Evolutionary conservation across 2,797 vertebrate genomes (phyloP).

Genomic region (Novumbra hubbsi): DNA sequence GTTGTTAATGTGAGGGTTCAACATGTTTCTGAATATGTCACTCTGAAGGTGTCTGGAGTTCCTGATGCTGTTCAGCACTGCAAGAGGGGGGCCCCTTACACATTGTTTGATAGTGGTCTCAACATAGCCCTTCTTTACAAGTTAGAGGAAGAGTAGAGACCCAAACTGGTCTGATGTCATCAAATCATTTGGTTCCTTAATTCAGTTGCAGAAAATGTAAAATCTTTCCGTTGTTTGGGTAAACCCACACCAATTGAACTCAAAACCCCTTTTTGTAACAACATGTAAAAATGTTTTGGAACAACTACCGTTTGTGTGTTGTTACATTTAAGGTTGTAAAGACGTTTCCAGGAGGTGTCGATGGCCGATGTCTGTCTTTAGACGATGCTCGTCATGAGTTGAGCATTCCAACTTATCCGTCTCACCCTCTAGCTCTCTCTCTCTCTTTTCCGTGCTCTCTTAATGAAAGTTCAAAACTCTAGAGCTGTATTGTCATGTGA

Average conservation of each 20-base stretch:
- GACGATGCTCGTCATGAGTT: not conserved
- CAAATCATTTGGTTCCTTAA: not conserved
- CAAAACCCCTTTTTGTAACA: not conserved
- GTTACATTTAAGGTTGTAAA: not conserved
- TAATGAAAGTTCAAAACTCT: too few relatives aligned
- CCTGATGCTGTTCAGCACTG: slow-evolving; percentile 65
- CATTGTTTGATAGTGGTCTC: slow-evolving; percentile 77
- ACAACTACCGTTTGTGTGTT: not conserved
- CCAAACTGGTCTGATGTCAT: slow-evolving; percentile 43
- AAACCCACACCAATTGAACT: not conserved
- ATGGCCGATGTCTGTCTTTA: not conserved
- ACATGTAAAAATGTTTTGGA: not conserved
- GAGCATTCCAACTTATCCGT: not conserved
- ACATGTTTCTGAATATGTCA: slow-evolving; percentile 78
- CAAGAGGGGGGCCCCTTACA: slow-evolving; percentile 61
- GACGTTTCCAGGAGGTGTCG: not conserved
- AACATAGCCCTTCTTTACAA: slow-evolving; percentile 73
- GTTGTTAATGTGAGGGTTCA: slow-evolving; percentile 70
- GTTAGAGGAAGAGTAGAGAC: slow-evolving; percentile 61
- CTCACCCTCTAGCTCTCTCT: not conserved
- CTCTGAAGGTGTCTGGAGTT: slow-evolving; percentile 53
- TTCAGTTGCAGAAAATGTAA: not conserved
- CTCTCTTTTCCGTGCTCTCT: not conserved
- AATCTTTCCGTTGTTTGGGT: too few relatives aligned
- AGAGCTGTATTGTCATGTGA: too few relatives aligned